These are phyloP conservation scores for Epinephelus cyanopodus DNA, from an alignment of 2,113 vertebrate species.

Conservation along the genomic window DNA sequence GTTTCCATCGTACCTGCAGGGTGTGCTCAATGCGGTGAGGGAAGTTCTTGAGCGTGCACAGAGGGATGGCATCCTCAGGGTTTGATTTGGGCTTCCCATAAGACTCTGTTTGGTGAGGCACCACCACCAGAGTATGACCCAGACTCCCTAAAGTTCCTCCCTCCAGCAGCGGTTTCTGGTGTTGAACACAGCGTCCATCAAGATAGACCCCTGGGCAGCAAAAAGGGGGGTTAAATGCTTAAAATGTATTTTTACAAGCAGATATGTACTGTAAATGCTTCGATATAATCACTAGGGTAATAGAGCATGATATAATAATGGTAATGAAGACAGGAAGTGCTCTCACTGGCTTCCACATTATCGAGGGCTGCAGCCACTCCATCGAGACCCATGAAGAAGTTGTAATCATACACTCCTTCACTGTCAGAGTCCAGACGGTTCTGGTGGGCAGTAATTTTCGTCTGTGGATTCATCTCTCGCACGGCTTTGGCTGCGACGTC, in stretches of 20 bases:
- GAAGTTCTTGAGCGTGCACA: slow-evolving; percentile 90
- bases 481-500: slow-evolving; percentile 84
- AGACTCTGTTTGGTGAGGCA: slow-evolving; percentile 86
- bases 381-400: slow-evolving; percentile 86
- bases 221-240: neutral
- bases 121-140: slow-evolving; percentile 83
- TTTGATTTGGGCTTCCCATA: slow-evolving; percentile 46
- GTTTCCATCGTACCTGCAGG: slow-evolving; percentile 83
- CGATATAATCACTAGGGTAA: neutral
- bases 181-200: slow-evolving; percentile 83
- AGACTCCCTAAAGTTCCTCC: slow-evolving; percentile 86
- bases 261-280: neutral
- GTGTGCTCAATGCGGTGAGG: slow-evolving; percentile 89
- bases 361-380: slow-evolving; percentile 90
- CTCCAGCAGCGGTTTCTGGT: slow-evolving; percentile 88
- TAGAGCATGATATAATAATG: neutral
- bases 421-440: slow-evolving; percentile 86
- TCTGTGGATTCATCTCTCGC: slow-evolving; percentile 83
- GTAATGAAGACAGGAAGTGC: neutral
- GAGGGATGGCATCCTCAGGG: slow-evolving; percentile 69
- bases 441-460: slow-evolving; percentile 84
- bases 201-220: slow-evolving; percentile 86
- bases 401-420: slow-evolving; percentile 81
- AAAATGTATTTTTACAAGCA: neutral
- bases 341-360: slow-evolving; percentile 90